phyloP scores from a whole-genome alignment of 2,797 vertebrate genomes.

The Pangasius sanitwongsei region DNA sequence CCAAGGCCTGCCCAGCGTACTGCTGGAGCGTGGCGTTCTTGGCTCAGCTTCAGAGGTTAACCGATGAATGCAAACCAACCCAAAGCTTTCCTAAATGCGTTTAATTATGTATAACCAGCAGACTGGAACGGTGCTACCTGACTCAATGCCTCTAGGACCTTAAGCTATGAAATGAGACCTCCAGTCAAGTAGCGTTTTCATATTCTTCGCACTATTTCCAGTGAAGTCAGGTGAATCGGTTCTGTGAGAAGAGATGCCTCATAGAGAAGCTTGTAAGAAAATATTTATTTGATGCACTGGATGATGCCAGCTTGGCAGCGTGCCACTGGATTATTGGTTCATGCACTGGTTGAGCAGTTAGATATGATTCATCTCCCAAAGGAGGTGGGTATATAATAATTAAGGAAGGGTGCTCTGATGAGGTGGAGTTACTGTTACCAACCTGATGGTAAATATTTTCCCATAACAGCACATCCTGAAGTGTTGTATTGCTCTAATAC shows the following conservation, averaged over 20 bases:
- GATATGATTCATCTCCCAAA: not conserved
- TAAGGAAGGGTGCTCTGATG: not conserved
- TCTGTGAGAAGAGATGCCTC: not conserved
- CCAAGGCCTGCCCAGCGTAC: not conserved
- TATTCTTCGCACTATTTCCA: slow-evolving; percentile 3
- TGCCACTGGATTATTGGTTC: not conserved
- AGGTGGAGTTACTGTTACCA: not conserved
- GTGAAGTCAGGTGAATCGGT: not conserved
- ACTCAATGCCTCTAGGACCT: slow-evolving; percentile 27
- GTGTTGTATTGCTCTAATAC: not conserved
- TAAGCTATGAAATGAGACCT: slow-evolving; percentile 26
- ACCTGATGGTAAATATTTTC: not conserved
- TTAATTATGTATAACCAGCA: slow-evolving; percentile 52
- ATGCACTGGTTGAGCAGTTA: not conserved
- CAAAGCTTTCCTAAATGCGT: slow-evolving; percentile 47
- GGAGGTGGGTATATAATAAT: not conserved
- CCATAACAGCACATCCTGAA: not conserved
- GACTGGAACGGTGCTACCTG: slow-evolving; percentile 33
- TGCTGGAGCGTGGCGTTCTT: slow-evolving; percentile 29
- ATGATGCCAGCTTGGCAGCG: not conserved
- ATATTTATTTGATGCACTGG: not conserved
- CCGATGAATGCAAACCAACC: slow-evolving; percentile 49
- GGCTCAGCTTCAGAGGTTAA: slow-evolving; percentile 56
- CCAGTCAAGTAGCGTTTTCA: not conserved
- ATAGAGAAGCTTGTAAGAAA: not conserved